A percentile compares a stretch with the other conserved stretches of the same genome.
Conservation (phyloP, 2,113 vertebrate genomes). For the Cepphus grylle region DNA sequence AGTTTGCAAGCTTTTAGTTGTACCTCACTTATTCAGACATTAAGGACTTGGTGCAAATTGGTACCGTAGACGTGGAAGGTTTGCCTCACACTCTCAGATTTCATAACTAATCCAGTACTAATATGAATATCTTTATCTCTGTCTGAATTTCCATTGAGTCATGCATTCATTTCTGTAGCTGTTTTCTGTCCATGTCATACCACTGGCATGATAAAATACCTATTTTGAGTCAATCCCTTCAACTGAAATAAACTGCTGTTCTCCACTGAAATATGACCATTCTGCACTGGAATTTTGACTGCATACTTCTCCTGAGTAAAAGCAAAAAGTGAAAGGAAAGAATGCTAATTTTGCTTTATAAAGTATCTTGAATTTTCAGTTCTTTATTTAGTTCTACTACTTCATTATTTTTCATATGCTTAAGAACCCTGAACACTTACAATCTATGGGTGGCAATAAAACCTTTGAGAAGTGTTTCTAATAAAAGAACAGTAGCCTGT, state of each 20-base stretch:
- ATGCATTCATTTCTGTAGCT: neutral
- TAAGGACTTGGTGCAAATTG: neutral
- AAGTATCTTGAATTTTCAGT: neutral
- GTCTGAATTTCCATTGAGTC: neutral
- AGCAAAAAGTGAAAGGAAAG: neutral
- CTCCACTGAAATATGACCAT: neutral
- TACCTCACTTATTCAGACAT: neutral
- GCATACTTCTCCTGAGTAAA: neutral
- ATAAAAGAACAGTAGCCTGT: constrained; percentile 34
- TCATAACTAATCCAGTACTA: neutral
- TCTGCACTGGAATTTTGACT: neutral
- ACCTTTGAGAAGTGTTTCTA: neutral
- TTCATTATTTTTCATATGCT: neutral
- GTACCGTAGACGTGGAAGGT: neutral
- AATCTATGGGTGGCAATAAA: neutral
- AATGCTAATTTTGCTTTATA: neutral
- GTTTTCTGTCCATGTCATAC: neutral
- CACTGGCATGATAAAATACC: neutral
- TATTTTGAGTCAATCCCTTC: neutral
- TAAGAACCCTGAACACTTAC: neutral
- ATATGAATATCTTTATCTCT: neutral
- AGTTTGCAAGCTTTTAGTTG: neutral
- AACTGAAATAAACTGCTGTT: neutral
- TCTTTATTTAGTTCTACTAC: neutral
- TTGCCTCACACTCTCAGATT: neutral